Conservation (phyloP, 2,888 invertebrate species). For the Bellardia bayeri region DNA sequence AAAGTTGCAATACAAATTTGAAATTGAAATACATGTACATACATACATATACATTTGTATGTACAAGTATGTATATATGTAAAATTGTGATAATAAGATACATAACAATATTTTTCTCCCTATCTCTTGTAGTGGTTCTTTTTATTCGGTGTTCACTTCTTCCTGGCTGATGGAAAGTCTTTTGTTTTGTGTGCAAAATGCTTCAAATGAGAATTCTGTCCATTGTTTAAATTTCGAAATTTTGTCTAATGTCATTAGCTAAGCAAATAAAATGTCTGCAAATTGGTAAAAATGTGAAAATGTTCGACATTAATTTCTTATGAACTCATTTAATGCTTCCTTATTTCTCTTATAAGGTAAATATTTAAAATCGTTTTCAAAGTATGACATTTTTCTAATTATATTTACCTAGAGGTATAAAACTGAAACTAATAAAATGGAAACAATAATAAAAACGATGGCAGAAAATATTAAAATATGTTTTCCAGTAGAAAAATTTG, state of each 20-base stretch:
- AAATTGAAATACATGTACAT: conserved; percentile 34
- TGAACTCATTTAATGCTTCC: conserved; percentile 35
- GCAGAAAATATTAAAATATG: background rate
- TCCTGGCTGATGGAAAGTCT: background rate
- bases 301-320: conserved; percentile 12
- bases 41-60: too few species aligned
- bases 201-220: conserved; percentile 20
- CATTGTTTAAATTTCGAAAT: conserved; percentile 6
- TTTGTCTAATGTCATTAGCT: conserved; percentile 47
- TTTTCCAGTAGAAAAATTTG: too few species aligned
- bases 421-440: background rate
- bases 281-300: conserved; percentile 7
- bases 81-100: conserved; percentile 33
- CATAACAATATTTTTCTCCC: conserved; percentile 19
- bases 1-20: conserved; percentile 20
- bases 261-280: conserved; percentile 44
- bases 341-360: background rate
- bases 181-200: conserved; percentile 31
- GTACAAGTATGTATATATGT: background rate
- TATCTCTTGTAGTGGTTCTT: conserved; percentile 5
- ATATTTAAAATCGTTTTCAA: conserved; percentile 7
- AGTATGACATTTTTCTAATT: conserved; percentile 22
- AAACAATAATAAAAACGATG: background rate
- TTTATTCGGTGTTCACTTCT: background rate
- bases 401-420: background rate